Evolutionary conservation across 1,140 invertebrate genomes (phyloP).

Genomic region (Dreissena rostriformis): DNA sequence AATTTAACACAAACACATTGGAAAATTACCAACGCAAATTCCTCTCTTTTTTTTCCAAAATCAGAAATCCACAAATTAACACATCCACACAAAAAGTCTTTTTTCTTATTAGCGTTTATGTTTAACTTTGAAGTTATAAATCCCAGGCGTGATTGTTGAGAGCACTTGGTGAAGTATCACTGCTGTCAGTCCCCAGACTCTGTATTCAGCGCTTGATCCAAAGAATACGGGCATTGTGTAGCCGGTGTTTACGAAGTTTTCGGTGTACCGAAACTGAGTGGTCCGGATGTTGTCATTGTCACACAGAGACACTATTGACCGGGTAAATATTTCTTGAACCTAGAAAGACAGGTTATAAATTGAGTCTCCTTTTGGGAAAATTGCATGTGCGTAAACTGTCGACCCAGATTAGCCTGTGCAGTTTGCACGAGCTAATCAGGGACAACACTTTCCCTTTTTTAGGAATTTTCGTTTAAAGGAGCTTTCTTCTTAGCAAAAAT

Average conservation of each 20-base stretch:
- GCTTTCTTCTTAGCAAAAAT: too few species aligned
- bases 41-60: too few species aligned
- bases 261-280: constrained; percentile 79
- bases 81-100: too few species aligned
- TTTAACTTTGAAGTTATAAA: constrained; percentile 75
- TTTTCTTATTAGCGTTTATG: constrained; percentile 44
- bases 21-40: too few species aligned
- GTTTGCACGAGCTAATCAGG: too few species aligned
- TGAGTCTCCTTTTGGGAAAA: not conserved
- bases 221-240: constrained; percentile 86
- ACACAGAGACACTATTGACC: constrained; percentile 87
- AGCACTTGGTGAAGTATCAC: constrained; percentile 88
- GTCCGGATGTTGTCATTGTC: not conserved
- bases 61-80: too few species aligned
- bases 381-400: too few species aligned
- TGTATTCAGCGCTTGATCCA: constrained; percentile 81
- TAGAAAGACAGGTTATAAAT: constrained; percentile 26
- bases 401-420: too few species aligned
- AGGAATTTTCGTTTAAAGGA: too few species aligned
- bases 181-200: constrained; percentile 91
- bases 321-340: constrained; percentile 90
- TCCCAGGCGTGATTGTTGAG: constrained; percentile 84
- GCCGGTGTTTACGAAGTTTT: constrained; percentile 61
- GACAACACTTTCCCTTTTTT: too few species aligned
- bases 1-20: too few species aligned